Conservation (phyloP, 2,113 vertebrate genomes). For the Tyrannus savana region DNA sequence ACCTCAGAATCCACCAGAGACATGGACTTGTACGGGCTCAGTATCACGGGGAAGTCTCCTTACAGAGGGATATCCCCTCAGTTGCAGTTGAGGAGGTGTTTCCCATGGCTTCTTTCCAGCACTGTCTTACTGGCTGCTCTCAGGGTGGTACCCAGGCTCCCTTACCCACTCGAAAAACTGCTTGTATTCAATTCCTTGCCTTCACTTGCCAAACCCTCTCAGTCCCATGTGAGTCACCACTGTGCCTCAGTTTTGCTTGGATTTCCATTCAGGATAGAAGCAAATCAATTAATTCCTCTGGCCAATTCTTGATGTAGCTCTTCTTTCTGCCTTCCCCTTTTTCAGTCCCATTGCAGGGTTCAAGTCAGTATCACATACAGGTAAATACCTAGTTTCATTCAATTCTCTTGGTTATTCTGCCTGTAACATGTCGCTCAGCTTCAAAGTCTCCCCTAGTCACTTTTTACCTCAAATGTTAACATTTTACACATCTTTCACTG, state of each 20-base stretch:
- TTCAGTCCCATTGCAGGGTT: neutral
- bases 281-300: neutral
- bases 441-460: neutral
- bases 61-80: neutral
- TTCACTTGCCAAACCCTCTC: neutral
- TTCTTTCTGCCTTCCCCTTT: neutral
- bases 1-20: neutral
- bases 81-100: neutral
- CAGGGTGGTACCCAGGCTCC: neutral
- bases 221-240: fast-evolving
- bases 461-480: neutral
- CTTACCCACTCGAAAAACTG: neutral
- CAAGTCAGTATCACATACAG: neutral
- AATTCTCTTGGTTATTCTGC: neutral
- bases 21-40: neutral
- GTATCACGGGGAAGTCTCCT: neutral
- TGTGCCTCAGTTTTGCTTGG: neutral
- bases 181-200: fast-evolving
- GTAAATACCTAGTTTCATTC: neutral
- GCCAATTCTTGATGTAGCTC: neutral
- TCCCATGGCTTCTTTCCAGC: neutral
- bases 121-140: neutral
- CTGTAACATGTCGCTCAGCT: neutral
- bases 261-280: neutral
- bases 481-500: neutral